Conservation (phyloP, 2,888 invertebrate genomes). For the Agrochola litura region DNA sequence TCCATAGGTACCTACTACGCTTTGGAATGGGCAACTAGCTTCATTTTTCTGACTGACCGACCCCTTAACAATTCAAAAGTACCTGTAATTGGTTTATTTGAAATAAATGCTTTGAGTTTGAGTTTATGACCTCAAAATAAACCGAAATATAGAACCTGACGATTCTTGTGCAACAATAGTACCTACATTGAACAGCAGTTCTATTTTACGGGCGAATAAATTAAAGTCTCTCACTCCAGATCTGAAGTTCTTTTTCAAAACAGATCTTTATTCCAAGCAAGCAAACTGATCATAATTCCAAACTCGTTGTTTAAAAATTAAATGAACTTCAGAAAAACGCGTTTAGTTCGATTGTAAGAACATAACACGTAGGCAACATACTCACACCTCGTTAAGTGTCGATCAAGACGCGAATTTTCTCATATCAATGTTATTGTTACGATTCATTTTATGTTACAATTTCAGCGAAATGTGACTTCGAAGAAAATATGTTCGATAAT, state of each 20-base stretch:
- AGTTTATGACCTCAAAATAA: too few relatives aligned
- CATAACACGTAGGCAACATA: neutral
- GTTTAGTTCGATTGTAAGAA: conserved; percentile 2
- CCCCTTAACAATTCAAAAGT: too few relatives aligned
- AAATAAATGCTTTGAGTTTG: too few relatives aligned
- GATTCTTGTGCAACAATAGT: too few relatives aligned
- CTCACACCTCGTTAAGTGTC: neutral
- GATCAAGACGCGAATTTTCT: neutral
- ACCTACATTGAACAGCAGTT: too few relatives aligned
- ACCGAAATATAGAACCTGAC: too few relatives aligned
- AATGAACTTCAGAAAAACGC: neutral
- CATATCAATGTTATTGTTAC: neutral
- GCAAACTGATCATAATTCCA: neutral
- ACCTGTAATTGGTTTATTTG: too few relatives aligned
- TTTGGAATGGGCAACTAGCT: too few relatives aligned
- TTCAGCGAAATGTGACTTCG: neutral
- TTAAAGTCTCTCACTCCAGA: too few relatives aligned
- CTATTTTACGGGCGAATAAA: neutral
- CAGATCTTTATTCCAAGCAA: neutral
- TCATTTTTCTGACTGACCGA: too few relatives aligned
- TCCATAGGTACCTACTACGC: too few relatives aligned
- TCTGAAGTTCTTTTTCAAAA: neutral
- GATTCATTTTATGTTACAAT: neutral
- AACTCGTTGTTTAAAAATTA: conserved; percentile 1
- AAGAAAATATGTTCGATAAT: neutral